These are phyloP conservation scores for Drosophila paranaensis DNA, from an alignment of 2,888 invertebrate species.

Conservation along the genomic window DNA sequence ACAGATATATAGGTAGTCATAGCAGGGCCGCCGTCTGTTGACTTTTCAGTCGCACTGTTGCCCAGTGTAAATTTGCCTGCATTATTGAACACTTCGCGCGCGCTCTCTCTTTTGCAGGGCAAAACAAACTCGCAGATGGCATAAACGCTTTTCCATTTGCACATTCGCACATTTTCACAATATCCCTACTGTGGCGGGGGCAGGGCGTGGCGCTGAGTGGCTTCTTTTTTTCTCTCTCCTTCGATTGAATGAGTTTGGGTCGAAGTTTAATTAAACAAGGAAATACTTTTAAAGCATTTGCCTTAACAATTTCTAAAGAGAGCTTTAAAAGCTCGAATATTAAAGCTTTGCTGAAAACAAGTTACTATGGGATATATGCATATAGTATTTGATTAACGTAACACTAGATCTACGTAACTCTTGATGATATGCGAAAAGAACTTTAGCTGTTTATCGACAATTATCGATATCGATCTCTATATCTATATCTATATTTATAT, in stretches of 20 bases:
- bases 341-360: not conserved
- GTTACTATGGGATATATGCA: not conserved
- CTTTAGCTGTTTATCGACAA: not conserved
- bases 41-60: conserved; percentile 48
- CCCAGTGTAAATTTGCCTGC: conserved; percentile 43
- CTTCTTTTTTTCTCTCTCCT: not conserved
- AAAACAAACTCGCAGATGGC: conserved; percentile 13
- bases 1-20: not conserved
- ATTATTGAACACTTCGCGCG: conserved; percentile 56
- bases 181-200: not conserved
- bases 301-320: not conserved
- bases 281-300: conserved; percentile 5
- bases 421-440: not conserved
- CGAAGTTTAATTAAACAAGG: conserved; percentile 20
- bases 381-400: not conserved
- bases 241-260: not conserved
- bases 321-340: not conserved
- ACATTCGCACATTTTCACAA: conserved; percentile 29
- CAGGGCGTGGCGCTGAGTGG: not conserved
- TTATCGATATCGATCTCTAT: not conserved
- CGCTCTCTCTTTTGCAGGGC: conserved; percentile 25
- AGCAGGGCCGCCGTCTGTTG: conserved; percentile 27
- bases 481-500: too few species aligned
- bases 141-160: conserved; percentile 13
- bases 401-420: not conserved